Base-by-base conservation (phyloP, 1,140 invertebrate species). In the Bombyx mandarina region DNA sequence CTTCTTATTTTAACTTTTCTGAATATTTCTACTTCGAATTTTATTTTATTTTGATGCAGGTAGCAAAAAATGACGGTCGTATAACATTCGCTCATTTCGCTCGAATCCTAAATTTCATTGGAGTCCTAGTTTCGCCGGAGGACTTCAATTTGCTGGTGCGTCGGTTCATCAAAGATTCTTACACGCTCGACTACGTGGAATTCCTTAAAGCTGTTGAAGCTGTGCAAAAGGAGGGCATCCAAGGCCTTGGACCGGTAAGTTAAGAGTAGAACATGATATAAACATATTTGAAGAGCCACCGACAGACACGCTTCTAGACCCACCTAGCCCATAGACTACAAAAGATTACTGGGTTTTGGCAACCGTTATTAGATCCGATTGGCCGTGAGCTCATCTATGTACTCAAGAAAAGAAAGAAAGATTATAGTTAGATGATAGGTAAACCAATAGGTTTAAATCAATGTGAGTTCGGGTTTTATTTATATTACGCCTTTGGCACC, bases 31-130 rank as follows among this genome's bases (percentile, higher is more conserved):
- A 35, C 26, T 35, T 5, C 26, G 26, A 35, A 35, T 35, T 5
- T 35, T 12, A 51, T 12, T 43, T 57, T 3, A 1, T 46, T 43
- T 44, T 70, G 7, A 61, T 73, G 0, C 62, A 93, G 93, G 89
- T 93, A 9, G 89, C 93, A 0, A 93, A 93, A 77, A 93, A 93
- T 78, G 88, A 89, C 53, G 93, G 93, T 9, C 90, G 90, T 0
- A 91, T 94, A 8, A 94, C 93, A 0, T 90, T 93, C 9, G 86
- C 91, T 0, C 93, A 94, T 77, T 94, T 94, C 67, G 90, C 90
- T 0, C 88, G 93, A 46, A 89, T 94, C 22, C 75, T 94, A n/a
- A 89, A 91, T 67, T 93, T 91, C 70, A 79, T 93, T 60, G 90
- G 90, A 26, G 89, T 94, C 46, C 77, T 91, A 3, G 73, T 94